phyloP scores from a whole-genome alignment of 2,888 invertebrate species.

The Scrobipalpa atriplicella region DNA sequence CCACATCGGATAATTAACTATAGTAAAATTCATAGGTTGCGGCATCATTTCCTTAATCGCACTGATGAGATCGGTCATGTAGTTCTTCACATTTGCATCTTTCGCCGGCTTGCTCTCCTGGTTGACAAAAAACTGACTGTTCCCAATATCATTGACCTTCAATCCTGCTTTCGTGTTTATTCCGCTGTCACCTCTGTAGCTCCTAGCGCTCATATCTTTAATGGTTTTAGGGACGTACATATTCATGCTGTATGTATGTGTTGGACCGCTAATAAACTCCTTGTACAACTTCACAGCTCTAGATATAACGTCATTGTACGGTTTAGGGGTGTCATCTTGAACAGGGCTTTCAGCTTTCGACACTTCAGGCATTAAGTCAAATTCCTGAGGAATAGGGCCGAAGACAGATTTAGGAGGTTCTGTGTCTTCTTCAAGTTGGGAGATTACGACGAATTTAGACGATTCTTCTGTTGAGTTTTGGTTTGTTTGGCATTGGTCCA shows the following conservation, averaged over 20 bases:
- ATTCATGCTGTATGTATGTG: background rate
- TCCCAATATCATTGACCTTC: background rate
- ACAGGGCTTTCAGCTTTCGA: background rate
- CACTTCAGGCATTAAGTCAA: background rate
- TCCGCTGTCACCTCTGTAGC: background rate
- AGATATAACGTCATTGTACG: background rate
- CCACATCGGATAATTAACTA: background rate
- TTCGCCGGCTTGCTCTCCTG: constrained; percentile 5
- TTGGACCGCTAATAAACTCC: background rate
- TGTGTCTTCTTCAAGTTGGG: background rate
- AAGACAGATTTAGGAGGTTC: constrained; percentile 20
- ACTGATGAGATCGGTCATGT: constrained; percentile 23
- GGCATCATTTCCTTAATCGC: constrained; percentile 26
- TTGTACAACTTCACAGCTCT: constrained; percentile 2
- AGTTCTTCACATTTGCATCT: constrained; percentile 21
- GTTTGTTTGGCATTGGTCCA: constrained; percentile 36
- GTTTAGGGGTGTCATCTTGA: background rate
- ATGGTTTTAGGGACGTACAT: background rate
- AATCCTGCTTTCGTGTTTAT: constrained; percentile 2
- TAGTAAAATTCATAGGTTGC: constrained; percentile 25
- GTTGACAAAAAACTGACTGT: constrained; percentile 3
- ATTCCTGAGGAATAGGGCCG: constrained; percentile 10
- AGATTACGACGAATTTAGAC: background rate
- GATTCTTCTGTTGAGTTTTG: background rate
- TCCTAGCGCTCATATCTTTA: background rate